Percentiles rank a stretch among this genome's conserved stretches.
phyloP scores from a whole-genome alignment of 2,888 invertebrate species.

The Papilio gigon region DNA sequence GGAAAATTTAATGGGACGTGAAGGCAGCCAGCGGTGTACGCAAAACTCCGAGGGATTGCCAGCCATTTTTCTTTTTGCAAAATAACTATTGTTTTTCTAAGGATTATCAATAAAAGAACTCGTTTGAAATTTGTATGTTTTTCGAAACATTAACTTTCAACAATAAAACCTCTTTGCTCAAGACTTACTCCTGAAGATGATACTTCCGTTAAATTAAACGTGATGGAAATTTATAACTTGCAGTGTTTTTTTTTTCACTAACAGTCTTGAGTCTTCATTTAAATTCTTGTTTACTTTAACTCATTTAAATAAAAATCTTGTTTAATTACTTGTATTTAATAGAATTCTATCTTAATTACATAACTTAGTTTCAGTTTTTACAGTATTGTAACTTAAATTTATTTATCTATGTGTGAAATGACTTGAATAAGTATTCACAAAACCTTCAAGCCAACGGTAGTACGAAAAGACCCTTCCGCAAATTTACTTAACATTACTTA shows the following conservation, averaged over 20 bases:
- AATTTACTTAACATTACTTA: conserved; percentile 78
- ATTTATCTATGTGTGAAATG: not conserved
- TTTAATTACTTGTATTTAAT: no score
- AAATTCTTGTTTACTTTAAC: not conserved
- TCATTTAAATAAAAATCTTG: no score
- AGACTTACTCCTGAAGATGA: not conserved
- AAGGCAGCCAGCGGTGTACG: conserved; percentile 67
- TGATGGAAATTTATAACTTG: not conserved
- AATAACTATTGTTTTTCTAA: conserved; percentile 54
- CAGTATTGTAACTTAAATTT: not conserved
- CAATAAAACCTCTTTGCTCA: not conserved
- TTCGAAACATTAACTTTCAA: not conserved
- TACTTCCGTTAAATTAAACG: no score
- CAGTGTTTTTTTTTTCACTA: not conserved
- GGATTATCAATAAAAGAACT: conserved; percentile 33
- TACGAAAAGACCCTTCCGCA: conserved; percentile 62
- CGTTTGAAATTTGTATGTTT: conserved; percentile 20
- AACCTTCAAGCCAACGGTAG: conserved; percentile 49
- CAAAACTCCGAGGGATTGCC: conserved; percentile 70
- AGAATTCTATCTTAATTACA: no score
- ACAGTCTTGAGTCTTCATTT: not conserved
- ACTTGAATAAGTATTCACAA: not conserved
- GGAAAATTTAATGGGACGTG: conserved; percentile 82
- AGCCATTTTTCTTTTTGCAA: conserved; percentile 60
- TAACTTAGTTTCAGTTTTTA: not conserved